A percentile compares a stretch with the other conserved stretches of the same genome.
Conservation (phyloP, 1,140 invertebrate genomes). For the Aphelenchoides fujianensis region DNA sequence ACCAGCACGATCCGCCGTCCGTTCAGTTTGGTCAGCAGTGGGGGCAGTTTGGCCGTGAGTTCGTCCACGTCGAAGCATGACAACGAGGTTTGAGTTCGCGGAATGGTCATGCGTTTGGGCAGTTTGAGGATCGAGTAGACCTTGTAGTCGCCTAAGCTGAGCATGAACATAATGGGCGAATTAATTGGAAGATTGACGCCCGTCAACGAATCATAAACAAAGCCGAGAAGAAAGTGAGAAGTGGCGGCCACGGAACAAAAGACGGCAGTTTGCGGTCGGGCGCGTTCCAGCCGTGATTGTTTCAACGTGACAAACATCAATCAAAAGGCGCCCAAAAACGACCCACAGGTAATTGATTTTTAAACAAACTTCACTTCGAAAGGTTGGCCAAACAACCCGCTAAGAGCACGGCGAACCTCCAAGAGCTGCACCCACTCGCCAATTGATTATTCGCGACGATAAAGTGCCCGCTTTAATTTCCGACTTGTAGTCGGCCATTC, state of each 20-base stretch:
- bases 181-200: neutral
- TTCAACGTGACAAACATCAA: neutral
- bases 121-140: slow-evolving; percentile 6
- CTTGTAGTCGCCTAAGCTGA: slow-evolving; percentile 3
- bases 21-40: neutral
- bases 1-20: slow-evolving; percentile 6
- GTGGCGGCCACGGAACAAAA: neutral
- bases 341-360: neutral
- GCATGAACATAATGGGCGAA: neutral
- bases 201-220: neutral
- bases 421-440: too few species aligned
- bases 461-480: too few species aligned
- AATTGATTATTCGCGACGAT: too few species aligned
- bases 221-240: neutral
- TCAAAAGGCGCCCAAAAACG: neutral
- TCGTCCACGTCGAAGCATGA: neutral
- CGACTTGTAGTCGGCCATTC: neutral
- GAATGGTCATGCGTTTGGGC: neutral
- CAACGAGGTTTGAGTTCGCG: neutral
- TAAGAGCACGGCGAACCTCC: too few species aligned
- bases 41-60: neutral
- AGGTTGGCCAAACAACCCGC: neutral
- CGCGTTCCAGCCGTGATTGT: neutral
- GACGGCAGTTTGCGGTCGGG: neutral
- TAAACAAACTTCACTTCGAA: neutral